Evolutionary conservation across 1,140 invertebrate species (phyloP), one percentile per base, ranked within the genome.

Genomic region (Homarus americanus): DNA sequence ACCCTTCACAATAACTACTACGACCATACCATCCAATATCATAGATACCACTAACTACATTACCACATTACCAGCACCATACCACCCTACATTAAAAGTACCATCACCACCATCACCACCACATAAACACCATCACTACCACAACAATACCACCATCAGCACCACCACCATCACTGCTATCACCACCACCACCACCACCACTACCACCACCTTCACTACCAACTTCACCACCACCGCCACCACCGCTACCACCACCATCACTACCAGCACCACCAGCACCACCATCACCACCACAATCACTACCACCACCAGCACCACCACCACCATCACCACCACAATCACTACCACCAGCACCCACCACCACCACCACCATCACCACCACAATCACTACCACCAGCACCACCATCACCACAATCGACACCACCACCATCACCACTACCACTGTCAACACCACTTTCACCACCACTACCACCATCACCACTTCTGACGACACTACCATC

Each of bases 161-260:
- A 41, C 76, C 12, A 78, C 40, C 44, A 38, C 72, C 9, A 38
- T 34, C 4, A 76, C 34, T 12, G 36, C 73, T 0, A 76, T 12
- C 32, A 9, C 34, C 12, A 76, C 36, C 9, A 76, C 73, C 9
- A 76, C 32, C 73, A 76, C 69, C 20, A 72, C 20, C 69, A 72
- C 69, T 24, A 7, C 66, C 20, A 72, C 20, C 66, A 20, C 66
- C 20, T 28, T 32, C 20, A 32, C 66, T 72, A 72, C 20, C 20
- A 72, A 24, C 20, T 28, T 32, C 58, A 63, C 58, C 58, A 63
- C 58, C 58, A 63, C 58, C 12, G n/a, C 58, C 58, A 63, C 66
- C 66, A 72, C 66, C 66, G 34, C 66, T 75, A 75, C 32, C 72
- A 75, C 72, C 28, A 75, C 72, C 72, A 75, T 15, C 32, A 75